Conservation (phyloP, 2,888 invertebrate genomes). For the Eristalis arbustorum region DNA sequence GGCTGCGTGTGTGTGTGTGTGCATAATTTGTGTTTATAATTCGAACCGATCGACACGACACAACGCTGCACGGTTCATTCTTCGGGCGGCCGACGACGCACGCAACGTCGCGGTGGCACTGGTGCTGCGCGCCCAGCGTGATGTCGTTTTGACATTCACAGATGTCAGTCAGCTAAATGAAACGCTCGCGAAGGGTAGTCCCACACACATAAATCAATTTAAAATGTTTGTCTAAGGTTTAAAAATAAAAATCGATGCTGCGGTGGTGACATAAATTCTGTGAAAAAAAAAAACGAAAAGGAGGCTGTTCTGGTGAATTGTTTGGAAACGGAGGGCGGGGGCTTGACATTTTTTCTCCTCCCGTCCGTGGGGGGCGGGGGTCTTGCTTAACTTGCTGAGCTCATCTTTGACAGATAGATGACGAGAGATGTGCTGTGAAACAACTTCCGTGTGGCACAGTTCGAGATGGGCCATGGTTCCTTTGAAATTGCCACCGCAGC, state of each 20-base stretch:
- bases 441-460: background rate
- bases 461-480: background rate
- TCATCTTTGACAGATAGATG: background rate
- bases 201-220: slow-evolving; percentile 21
- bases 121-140: slow-evolving; percentile 7
- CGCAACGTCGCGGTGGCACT: background rate
- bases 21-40: background rate
- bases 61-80: too few relatives aligned
- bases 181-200: background rate
- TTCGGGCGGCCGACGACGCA: too few relatives aligned
- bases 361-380: background rate
- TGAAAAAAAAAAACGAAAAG: background rate
- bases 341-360: background rate
- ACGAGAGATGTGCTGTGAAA: background rate
- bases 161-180: slow-evolving; percentile 39
- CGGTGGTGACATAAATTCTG: slow-evolving; percentile 10
- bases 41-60: background rate
- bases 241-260: slow-evolving; percentile 34
- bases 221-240: slow-evolving; percentile 18
- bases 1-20: background rate
- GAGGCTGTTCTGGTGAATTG: background rate
- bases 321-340: background rate
- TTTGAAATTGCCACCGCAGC: background rate
- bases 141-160: slow-evolving; percentile 51
- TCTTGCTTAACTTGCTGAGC: background rate